Base-by-base conservation (phyloP, 2,113 vertebrate genomes). In the Tyrannus savana region DNA sequence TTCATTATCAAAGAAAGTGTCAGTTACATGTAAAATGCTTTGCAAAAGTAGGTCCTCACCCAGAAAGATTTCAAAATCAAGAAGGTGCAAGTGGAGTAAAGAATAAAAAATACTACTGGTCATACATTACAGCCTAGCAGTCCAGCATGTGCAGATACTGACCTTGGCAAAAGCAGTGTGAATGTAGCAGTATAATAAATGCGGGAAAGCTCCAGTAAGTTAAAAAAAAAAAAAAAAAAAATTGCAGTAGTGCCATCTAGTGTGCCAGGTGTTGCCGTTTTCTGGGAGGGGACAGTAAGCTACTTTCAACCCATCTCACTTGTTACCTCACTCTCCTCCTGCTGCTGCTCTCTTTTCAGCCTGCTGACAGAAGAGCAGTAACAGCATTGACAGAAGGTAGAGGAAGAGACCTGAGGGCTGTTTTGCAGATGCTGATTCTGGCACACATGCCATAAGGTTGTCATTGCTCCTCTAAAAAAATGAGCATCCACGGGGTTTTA, bases 221-320 rank as follows among this genome's bases (percentile, higher is more conserved):
- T 6, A 8, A 49, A 89, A 96, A 7, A 8, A 49, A 88, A 96
- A 88, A 96, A 17, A n/a, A 15, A 53, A 22, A 46, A 91, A 97
- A 56, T 90, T 93, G 44, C 96, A 87, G 97, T 93, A 91, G 90
- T 96, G 98, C 98, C 98, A 98, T 96, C 98, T 98, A 97, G 97
- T 96, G 98, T 93, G 82, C 14, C 30, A 24, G 59, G 60, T 55
- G 64, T 77, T 91, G 71, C 24, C 42, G 46, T 62, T 93, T 82
- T 49, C 53, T 52, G 47, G 50, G 50, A 64, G 69, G 52, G 80
- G 89, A 72, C 37, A 47, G 49, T 37, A 49, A 80, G 59, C 22
- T 62, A 7, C 63, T 86, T 66, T 16, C 50, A 93, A 50, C 19
- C n/a, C 50, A 53, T 58, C 47, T 64, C 75, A 74, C 59, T 77